Evolutionary conservation across 2,888 invertebrate species (phyloP).

Genomic region (Muscina levida): DNA sequence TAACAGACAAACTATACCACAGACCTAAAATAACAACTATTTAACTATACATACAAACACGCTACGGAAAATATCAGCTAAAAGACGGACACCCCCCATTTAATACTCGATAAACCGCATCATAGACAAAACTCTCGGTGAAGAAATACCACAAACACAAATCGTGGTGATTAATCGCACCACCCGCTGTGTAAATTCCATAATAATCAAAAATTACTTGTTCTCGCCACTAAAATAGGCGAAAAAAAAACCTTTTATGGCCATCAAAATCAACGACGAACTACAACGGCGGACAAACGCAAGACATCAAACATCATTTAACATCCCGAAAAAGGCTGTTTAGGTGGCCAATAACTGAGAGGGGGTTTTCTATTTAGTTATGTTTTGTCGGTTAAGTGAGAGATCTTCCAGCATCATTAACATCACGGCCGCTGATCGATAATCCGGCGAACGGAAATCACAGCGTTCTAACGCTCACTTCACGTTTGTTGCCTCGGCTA

Average conservation of each 20-base stretch:
- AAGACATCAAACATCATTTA: constrained; percentile 35
- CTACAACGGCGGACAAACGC: constrained; percentile 11
- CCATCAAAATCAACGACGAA: constrained; percentile 35
- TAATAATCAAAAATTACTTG: constrained; percentile 70
- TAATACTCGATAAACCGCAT: constrained; percentile 68
- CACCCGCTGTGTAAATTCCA: constrained; percentile 77
- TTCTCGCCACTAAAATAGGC: constrained; percentile 62
- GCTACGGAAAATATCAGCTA: too few relatives aligned
- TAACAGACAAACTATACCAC: too few relatives aligned
- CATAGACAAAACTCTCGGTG: constrained; percentile 54
- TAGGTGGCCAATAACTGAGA: constrained; percentile 52
- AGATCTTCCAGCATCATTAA: constrained; percentile 60
- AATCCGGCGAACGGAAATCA: constrained; percentile 15
- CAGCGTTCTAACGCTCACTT: neutral
- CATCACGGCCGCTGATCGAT: constrained; percentile 38
- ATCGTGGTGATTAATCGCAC: constrained; percentile 75
- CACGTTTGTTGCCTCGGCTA: neutral
- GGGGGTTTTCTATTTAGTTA: too few relatives aligned
- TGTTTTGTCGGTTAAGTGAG: constrained; percentile 48
- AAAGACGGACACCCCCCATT: neutral
- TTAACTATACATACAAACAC: too few relatives aligned
- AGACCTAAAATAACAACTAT: too few relatives aligned
- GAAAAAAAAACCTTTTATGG: constrained; percentile 38
- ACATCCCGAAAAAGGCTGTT: constrained; percentile 40
- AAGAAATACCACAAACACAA: constrained; percentile 37